Percentiles rank a stretch among this genome's conserved stretches.
Evolutionary conservation across 1,140 invertebrate species (phyloP).

Genomic region (Xylocopa sonorina): DNA sequence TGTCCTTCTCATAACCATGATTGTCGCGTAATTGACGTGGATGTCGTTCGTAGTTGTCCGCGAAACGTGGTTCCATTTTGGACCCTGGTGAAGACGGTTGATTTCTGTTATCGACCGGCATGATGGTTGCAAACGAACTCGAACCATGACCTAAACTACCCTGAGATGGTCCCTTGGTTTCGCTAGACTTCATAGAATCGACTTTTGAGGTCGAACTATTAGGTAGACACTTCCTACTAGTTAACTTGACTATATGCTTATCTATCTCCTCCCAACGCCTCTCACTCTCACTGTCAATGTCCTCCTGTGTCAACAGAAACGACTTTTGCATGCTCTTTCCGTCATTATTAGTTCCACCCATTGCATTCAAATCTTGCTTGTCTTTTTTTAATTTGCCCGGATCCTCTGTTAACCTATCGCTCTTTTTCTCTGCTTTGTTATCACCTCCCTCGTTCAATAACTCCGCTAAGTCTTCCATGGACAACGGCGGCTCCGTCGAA

Average conservation of each 20-base stretch:
- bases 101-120: neutral
- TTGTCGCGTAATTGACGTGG: conserved; percentile 56
- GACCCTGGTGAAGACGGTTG: conserved; percentile 7
- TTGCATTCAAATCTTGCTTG: neutral
- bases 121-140: neutral
- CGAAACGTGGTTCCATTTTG: conserved; percentile 62
- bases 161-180: conserved; percentile 25
- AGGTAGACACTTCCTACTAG: conserved; percentile 28
- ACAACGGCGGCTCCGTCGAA: conserved; percentile 64
- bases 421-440: conserved; percentile 8
- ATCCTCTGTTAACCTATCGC: neutral
- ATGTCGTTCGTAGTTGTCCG: conserved; percentile 73
- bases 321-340: neutral
- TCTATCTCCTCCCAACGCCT: conserved; percentile 67
- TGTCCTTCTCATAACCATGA: conserved; percentile 41
- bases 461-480: conserved; percentile 70
- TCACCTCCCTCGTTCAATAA: conserved; percentile 62
- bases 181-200: conserved; percentile 13
- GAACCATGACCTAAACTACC: neutral
- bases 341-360: conserved; percentile 9
- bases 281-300: conserved; percentile 60
- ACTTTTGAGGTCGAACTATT: neutral
- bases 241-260: conserved; percentile 52
- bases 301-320: conserved; percentile 19
- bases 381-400: neutral